phyloP scores from a whole-genome alignment of 2,113 vertebrate genomes.

The Crypturellus undulatus region DNA sequence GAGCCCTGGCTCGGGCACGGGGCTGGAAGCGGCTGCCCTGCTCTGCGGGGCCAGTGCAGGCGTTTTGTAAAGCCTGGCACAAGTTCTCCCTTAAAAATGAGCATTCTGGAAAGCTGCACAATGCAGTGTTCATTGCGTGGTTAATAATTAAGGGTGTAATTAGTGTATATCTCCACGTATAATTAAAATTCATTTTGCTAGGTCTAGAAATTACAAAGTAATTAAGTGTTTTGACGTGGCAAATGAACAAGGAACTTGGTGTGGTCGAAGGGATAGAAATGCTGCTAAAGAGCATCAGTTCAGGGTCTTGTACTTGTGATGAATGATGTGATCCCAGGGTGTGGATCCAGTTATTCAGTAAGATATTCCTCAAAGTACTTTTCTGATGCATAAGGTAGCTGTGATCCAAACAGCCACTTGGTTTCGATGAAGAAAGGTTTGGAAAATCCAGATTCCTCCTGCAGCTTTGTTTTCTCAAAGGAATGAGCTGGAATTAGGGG shows the following conservation, averaged over 20 bases:
- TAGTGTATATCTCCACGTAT: constrained; percentile 57
- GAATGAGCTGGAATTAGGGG: not conserved
- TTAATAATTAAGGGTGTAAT: constrained; percentile 73
- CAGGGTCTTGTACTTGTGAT: not conserved
- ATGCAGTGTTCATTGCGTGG: not conserved
- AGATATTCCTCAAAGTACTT: not conserved
- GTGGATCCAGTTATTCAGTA: not conserved
- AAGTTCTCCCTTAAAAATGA: not conserved
- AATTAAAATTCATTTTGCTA: constrained; percentile 74
- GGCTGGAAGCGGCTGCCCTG: too few species aligned
- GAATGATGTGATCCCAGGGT: not conserved
- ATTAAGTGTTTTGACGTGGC: constrained; percentile 57
- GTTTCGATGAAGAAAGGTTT: not conserved
- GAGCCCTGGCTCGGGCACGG: too few species aligned
- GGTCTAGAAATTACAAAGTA: constrained; percentile 55
- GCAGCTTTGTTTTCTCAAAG: not conserved
- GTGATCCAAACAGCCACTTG: not conserved
- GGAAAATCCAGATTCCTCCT: not conserved
- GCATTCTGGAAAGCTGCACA: not conserved
- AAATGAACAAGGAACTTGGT: not conserved
- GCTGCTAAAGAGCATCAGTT: not conserved
- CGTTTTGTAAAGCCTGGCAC: too few species aligned
- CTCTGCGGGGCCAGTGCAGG: too few species aligned
- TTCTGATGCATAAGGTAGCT: not conserved
- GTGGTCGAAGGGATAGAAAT: not conserved